Evolutionary conservation across 2,797 vertebrate genomes (phyloP), one percentile per base, ranked within the genome.

Genomic region (Macropodus opercularis): DNA sequence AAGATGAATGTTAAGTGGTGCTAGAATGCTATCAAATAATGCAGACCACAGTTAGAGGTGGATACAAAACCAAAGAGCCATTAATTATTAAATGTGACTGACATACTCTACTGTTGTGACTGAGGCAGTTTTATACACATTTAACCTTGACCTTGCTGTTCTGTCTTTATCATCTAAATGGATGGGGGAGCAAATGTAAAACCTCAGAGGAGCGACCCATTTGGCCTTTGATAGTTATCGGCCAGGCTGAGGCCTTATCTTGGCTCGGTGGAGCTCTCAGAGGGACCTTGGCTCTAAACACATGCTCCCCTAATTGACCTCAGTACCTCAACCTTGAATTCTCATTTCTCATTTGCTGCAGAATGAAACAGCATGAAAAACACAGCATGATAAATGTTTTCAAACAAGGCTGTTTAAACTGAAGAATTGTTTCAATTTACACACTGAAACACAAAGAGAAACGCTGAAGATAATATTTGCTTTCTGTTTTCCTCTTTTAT

Each of bases 201-300:
- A 75, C 71, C 72, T 55, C 59, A 14, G 24, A 6, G 56, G 78
- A 66, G 22, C 56, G 66, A 79, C 74, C 72, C 50, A 15, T 65
- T 77, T 56, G 68, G 60, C 79, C 55, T 68, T 23, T 75, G 79
- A 72, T 85, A 53, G 61, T 77, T 76, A 82, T 87, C 64, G 1
- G 44, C 13, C 35, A 43, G 54, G 14, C 56, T 36, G 34, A 63
- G 38, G 59, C 51, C 52, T 82, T 86, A 85, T 85, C 77, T 82
- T 42, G 27, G 63, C 59, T 57, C 68, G 54, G 66, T 77, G 72
- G 55, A 62, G 57, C 67, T 52, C 76, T 83, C 62, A 34, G 57
- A 69, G 62, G 54, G 83, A 57, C 67, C 56, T 71, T 71, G 67
- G 69, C 61, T 75, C 52, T 31, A 36, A 82, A 66, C 47, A 27